phyloP scores from a whole-genome alignment of 2,797 vertebrate genomes.

The Trichosurus vulpecula region DNA sequence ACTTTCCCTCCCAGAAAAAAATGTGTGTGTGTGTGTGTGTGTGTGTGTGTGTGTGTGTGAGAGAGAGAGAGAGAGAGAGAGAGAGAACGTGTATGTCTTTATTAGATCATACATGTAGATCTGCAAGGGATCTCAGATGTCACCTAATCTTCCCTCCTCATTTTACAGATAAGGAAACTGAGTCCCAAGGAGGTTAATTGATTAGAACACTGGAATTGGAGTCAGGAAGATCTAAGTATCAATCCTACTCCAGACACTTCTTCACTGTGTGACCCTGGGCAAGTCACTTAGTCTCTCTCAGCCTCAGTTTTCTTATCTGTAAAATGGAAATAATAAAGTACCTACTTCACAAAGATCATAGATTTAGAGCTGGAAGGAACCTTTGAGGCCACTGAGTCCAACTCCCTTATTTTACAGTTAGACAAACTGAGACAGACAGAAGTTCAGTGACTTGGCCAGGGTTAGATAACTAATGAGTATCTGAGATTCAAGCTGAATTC shows the following conservation, averaged over 20 bases:
- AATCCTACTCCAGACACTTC: not conserved
- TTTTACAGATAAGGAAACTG: not conserved
- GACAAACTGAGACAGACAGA: not conserved
- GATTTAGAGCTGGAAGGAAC: not conserved
- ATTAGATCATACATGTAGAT: not conserved
- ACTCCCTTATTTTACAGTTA: not conserved
- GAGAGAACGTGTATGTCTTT: not conserved
- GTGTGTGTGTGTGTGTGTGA: not conserved
- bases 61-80: no score
- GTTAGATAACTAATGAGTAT: not conserved
- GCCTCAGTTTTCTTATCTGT: not conserved
- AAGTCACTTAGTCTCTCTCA: not conserved
- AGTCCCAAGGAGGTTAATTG: not conserved
- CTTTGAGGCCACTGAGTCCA: not conserved
- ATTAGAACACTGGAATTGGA: not conserved
- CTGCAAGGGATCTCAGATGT: not conserved
- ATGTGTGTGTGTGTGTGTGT: no score
- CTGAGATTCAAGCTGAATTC: not conserved
- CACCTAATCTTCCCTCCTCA: not conserved
- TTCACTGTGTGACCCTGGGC: not conserved
- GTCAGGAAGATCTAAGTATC: not conserved
- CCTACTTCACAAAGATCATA: not conserved
- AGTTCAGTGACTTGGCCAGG: not conserved
- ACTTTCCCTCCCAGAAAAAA: not conserved
- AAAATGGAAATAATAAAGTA: not conserved